Base-by-base conservation (phyloP, 2,888 invertebrate genomes). In the Phoenoteleia sp. region DNA sequence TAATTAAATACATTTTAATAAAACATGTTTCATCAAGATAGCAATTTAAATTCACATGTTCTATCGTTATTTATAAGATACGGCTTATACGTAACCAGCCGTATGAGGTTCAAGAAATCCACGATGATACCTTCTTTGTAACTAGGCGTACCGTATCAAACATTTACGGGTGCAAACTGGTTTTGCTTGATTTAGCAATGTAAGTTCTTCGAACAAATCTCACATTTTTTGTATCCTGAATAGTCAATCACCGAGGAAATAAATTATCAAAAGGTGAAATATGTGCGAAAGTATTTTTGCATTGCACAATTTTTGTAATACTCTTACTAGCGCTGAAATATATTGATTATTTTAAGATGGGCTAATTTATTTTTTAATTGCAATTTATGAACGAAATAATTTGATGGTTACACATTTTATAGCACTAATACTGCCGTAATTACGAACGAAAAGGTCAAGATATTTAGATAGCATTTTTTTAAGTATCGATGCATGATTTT, bases 81-180 rank as follows among this genome's bases (percentile, higher is more conserved):
- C 13, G 23, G 39, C 39, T 58, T 67, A 39, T 19, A 60, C 52
- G 67, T 52, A 71, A 79, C 79, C 23, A 58, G 6, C 49, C 62
- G 39, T 60, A 60, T 25, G 62, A 54, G 62, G 62, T 79, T 71
- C 62, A 71, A 79, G 77, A 77, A 77, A 77, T 60, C 52, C 21
- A 39, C 52, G 77, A 77, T 69, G 69, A 77, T 77, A 62, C 77
- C 77, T 77, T 77, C 77, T 77, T 69, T 77, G 77, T 60, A 69
- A 77, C 77, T 77, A 77, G 77, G 39, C 52, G 42, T 58, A 58
- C 25, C 58, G 54, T 58, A 49, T 77, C 77, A 69, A 76, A 66
- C 66, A 58, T 69, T 69, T 79, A 77, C 21, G 77, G 58, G 60
- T 77, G 69, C 25, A 79, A 79, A 79, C 77, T 60, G 67, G 77